Percentiles rank a stretch among this genome's conserved stretches.
Conservation (phyloP, 2,113 vertebrate species). For the Anolis carolinensis region DNA sequence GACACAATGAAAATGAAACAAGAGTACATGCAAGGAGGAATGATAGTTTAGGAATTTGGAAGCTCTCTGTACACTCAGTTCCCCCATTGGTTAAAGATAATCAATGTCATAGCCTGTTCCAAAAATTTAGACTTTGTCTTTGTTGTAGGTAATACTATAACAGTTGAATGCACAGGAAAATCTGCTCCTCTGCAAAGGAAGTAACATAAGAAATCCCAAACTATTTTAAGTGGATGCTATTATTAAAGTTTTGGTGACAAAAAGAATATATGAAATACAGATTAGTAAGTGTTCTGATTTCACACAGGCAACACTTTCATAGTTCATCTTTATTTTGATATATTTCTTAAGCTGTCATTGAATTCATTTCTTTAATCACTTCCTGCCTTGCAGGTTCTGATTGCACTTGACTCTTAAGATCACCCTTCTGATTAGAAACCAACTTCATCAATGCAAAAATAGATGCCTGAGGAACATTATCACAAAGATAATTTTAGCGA, state of each 20-base stretch:
- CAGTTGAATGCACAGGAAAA: not conserved
- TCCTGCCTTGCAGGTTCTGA: constrained; percentile 70
- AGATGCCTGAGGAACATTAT: constrained; percentile 60
- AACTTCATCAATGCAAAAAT: constrained; percentile 66
- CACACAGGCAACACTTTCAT: constrained; percentile 44
- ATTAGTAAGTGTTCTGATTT: constrained; percentile 15
- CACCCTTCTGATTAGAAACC: constrained; percentile 71
- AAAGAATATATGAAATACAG: constrained; percentile 43
- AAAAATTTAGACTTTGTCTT: not conserved
- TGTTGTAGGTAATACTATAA: not conserved
- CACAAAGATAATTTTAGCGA: constrained; percentile 39
- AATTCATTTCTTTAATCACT: constrained; percentile 67
- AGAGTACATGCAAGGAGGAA: not conserved
- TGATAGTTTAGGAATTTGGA: not conserved
- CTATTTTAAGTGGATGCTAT: constrained; percentile 10
- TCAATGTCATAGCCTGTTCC: not conserved
- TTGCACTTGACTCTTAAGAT: constrained; percentile 78
- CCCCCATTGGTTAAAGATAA: not conserved
- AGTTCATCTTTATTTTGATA: constrained; percentile 66
- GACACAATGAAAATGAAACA: not conserved
- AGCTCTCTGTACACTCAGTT: no score
- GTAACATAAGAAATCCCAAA: not conserved
- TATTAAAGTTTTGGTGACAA: constrained; percentile 19
- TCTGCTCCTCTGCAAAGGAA: not conserved
- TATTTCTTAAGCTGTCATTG: constrained; percentile 52